Conservation (phyloP, 2,113 vertebrate genomes). For the Nycticebus coucang region DNA sequence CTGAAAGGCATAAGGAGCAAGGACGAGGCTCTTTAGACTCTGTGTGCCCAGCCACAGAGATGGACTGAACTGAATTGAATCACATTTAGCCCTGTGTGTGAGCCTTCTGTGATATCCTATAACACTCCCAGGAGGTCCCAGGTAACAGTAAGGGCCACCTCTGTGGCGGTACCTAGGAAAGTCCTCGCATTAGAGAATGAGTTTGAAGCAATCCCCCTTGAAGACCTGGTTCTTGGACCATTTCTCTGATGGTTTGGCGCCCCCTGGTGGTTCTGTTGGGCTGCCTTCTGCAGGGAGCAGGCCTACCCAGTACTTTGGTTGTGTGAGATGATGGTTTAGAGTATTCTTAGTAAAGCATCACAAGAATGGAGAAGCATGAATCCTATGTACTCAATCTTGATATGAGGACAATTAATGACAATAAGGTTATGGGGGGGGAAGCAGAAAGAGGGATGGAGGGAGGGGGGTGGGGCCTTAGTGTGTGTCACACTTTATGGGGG, state of each 20-base stretch:
- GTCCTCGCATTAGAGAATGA: not conserved
- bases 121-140: not conserved
- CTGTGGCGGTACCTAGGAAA: too few species aligned
- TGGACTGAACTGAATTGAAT: not conserved
- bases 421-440: too few species aligned
- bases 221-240: not conserved
- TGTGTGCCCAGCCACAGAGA: not conserved
- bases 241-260: not conserved
- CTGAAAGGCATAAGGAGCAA: not conserved
- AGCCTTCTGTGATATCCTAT: not conserved
- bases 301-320: not conserved
- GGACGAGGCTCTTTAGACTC: not conserved
- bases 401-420: too few species aligned
- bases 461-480: too few species aligned
- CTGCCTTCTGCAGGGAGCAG: not conserved
- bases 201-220: not conserved
- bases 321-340: not conserved
- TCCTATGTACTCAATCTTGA: too few species aligned
- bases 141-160: not conserved
- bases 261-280: not conserved
- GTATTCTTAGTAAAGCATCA: too few species aligned
- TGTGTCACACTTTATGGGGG: too few species aligned
- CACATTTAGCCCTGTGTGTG: not conserved
- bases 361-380: too few species aligned
- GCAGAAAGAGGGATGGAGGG: too few species aligned